Base-by-base conservation (phyloP, 1,140 invertebrate species). In the Ganaspis sp. region DNA sequence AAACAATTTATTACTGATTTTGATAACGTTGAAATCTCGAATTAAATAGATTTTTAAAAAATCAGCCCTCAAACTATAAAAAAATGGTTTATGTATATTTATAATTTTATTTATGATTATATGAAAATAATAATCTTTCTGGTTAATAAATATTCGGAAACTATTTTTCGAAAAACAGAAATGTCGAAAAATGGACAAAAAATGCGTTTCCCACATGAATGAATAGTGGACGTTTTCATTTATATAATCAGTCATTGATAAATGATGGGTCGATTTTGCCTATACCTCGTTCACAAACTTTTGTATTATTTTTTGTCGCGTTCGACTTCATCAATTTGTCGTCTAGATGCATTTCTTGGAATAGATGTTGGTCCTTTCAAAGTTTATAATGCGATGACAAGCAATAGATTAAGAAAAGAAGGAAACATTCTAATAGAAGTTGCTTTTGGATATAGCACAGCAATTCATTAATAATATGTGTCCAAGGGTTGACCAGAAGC, bases 381-480 rank as follows among this genome's bases (percentile, higher is more conserved):
- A 77, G 78, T 75, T 81, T 73, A 5, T 74, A 53, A 38, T 69
- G 29, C 58, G 77, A 79, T 77, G 78, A 80, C 81, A 80, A 79
- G 76, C 54, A 17, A 17, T 54, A 80, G 74, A 80, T 82, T 76
- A 64, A 80, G 78, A 80, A 76, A 71, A 72, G 1, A 75, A 49
- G 37, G 23, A 75, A 75, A 17, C 72, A 34, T 26, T 76, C 42
- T 53, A 58, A 9, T 3, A 23, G 5, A 70, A 76, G 29, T 77
- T 75, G 53, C 69, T 9, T 26, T 17, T 58, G 19, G 4, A 69
- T 74, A 70, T 75, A 76, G 78, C 77, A 23, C 72, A 75, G 78
- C 81, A 82, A 82, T 80, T 82, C 81, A 82, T 82, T 82, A 82
- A 82, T 80, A 82, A 80, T 78, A 70, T 69, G 72, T 38, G 72